phyloP scores from a whole-genome alignment of 2,797 vertebrate species.

The Meda fulgida region DNA sequence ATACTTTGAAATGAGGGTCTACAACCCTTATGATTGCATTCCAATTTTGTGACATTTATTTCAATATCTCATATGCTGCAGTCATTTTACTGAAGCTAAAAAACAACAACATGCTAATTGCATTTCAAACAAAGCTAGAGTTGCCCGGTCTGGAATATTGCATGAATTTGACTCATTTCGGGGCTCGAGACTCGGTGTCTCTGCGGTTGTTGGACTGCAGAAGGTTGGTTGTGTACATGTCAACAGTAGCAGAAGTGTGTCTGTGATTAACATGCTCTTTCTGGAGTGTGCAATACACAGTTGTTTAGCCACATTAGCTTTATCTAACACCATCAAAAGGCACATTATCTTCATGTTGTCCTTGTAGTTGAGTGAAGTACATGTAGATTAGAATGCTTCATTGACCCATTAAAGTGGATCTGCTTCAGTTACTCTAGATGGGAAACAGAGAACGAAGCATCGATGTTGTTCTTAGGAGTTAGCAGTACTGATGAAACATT shows the following conservation, averaged over 20 bases:
- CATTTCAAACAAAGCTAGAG: background rate
- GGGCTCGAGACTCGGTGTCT: conserved; percentile 12
- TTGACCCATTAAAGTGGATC: conserved; percentile 27
- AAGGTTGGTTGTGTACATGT: conserved; percentile 69
- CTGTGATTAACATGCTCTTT: conserved; percentile 54
- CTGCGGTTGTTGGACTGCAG: conserved; percentile 40
- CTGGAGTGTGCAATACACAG: conserved; percentile 44
- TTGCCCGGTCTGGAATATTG: background rate
- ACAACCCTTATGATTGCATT: background rate
- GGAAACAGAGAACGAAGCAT: background rate
- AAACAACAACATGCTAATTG: background rate
- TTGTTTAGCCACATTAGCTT: conserved; percentile 26
- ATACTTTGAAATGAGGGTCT: background rate
- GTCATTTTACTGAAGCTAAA: background rate
- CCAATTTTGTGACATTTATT: background rate
- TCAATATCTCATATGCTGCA: background rate
- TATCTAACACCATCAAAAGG: conserved; percentile 27
- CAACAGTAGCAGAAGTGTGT: conserved; percentile 65
- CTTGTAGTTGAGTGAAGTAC: conserved; percentile 8
- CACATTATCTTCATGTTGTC: conserved; percentile 28
- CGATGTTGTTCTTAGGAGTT: background rate
- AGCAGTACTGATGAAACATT: background rate
- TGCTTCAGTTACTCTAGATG: conserved; percentile 1
- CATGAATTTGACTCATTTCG: background rate
- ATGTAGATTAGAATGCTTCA: conserved; percentile 32